phyloP scores from a whole-genome alignment of 1,140 invertebrate genomes.

The Megathymus violae region DNA sequence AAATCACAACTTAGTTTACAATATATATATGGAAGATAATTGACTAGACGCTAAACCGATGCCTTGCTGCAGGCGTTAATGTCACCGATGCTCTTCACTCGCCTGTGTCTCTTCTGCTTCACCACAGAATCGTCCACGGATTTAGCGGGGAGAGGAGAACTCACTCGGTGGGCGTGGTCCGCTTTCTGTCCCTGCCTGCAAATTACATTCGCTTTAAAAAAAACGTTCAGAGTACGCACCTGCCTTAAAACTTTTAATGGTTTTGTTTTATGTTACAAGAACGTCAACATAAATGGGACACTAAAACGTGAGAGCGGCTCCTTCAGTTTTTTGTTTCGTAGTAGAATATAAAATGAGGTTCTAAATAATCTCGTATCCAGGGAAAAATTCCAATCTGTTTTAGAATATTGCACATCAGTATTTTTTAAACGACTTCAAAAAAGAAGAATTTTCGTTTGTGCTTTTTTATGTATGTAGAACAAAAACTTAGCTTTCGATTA shows the following conservation, averaged over 20 bases:
- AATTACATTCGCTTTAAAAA: conserved; percentile 21
- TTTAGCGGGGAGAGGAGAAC: conserved; percentile 78
- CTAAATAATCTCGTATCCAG: too few relatives aligned
- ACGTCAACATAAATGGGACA: neutral
- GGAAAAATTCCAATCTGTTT: too few relatives aligned
- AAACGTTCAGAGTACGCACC: neutral
- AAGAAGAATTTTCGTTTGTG: too few relatives aligned
- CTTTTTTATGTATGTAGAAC: too few relatives aligned
- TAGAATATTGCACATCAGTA: too few relatives aligned
- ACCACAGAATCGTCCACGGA: conserved; percentile 65
- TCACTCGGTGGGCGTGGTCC: conserved; percentile 79
- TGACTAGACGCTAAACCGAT: conserved; percentile 58
- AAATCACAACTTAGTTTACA: conserved; percentile 19
- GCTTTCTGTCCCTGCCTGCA: conserved; percentile 77
- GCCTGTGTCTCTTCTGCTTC: conserved; percentile 85
- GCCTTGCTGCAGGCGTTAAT: conserved; percentile 85
- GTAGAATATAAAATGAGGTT: too few relatives aligned
- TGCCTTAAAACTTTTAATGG: neutral
- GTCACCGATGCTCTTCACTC: conserved; percentile 90
- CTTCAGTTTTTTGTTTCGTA: too few relatives aligned
- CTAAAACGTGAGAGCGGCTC: neutral
- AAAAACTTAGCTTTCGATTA: too few relatives aligned
- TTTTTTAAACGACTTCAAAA: too few relatives aligned
- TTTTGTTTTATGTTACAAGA: conserved; percentile 1
- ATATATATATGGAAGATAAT: conserved; percentile 19